Conservation (phyloP, 2,888 invertebrate genomes). For the Gordius sp. region DNA sequence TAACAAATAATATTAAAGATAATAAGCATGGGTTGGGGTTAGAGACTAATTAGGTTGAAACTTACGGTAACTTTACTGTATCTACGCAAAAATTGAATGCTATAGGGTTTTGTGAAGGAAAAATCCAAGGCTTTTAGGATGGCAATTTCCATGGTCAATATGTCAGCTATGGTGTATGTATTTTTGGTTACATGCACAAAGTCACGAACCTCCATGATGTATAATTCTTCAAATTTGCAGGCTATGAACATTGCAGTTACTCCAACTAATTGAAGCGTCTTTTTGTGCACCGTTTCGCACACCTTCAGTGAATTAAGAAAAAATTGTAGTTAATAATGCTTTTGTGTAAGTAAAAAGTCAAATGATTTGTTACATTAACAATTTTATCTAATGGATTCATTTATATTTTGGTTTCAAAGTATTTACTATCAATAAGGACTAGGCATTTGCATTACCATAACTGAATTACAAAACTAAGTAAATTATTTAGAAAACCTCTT, state of each 20-base stretch:
- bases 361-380: background rate
- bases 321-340: slow-evolving; percentile 2
- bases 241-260: slow-evolving; percentile 65
- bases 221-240: slow-evolving; percentile 78
- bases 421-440: too few species aligned
- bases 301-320: slow-evolving; percentile 16
- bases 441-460: too few species aligned
- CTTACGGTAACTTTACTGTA: slow-evolving; percentile 31
- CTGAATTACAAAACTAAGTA: too few species aligned
- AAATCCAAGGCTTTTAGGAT: slow-evolving; percentile 51
- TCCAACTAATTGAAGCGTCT: slow-evolving; percentile 57
- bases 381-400: background rate
- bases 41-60: too few species aligned
- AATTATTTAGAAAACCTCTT: too few species aligned
- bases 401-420: too few species aligned
- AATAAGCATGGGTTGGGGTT: too few species aligned
- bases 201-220: slow-evolving; percentile 54
- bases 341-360: background rate
- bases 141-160: slow-evolving; percentile 43
- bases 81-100: slow-evolving; percentile 61
- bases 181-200: slow-evolving; percentile 70
- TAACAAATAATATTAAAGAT: too few species aligned
- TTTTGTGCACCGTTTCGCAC: slow-evolving; percentile 35
- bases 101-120: slow-evolving; percentile 54
- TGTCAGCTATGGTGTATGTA: slow-evolving; percentile 47